Evolutionary conservation across 2,888 invertebrate genomes (phyloP).

Genomic region (Amiota mariae): DNA sequence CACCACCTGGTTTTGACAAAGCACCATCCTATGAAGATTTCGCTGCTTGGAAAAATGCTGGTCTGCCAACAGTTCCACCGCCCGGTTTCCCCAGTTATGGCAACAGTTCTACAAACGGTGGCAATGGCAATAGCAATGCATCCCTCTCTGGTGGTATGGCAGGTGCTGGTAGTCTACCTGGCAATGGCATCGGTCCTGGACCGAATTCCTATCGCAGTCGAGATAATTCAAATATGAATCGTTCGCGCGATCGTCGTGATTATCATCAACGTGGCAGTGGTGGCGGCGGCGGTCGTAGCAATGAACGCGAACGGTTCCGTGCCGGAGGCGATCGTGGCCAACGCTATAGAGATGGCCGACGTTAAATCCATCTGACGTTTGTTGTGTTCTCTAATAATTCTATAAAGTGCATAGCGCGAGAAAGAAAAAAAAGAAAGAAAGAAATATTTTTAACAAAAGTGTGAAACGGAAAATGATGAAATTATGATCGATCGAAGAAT

Average conservation of each 20-base stretch:
- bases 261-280: constrained; percentile 49
- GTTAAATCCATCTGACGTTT: constrained; percentile 41
- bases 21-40: constrained; percentile 83
- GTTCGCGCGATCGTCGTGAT: constrained; percentile 69
- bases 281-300: constrained; percentile 56
- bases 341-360: constrained; percentile 61
- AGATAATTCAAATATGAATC: constrained; percentile 62
- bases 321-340: constrained; percentile 68
- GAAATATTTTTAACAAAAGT: constrained; percentile 7
- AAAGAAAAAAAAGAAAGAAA: neutral
- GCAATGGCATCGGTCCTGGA: constrained; percentile 48
- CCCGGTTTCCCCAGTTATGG: constrained; percentile 65
- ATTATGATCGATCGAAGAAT: constrained; percentile 4
- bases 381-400: neutral
- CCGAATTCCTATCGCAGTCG: constrained; percentile 67
- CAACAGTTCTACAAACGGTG: constrained; percentile 46
- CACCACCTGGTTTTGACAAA: constrained; percentile 79
- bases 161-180: constrained; percentile 44
- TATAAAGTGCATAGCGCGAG: constrained; percentile 23
- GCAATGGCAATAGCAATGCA: constrained; percentile 52
- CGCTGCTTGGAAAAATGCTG: constrained; percentile 70
- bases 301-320: constrained; percentile 74
- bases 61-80: constrained; percentile 67
- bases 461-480: too few species aligned
- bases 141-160: constrained; percentile 44